These are phyloP conservation scores for Alethe diademata DNA, from an alignment of 2,113 vertebrate species.

Conservation along the genomic window DNA sequence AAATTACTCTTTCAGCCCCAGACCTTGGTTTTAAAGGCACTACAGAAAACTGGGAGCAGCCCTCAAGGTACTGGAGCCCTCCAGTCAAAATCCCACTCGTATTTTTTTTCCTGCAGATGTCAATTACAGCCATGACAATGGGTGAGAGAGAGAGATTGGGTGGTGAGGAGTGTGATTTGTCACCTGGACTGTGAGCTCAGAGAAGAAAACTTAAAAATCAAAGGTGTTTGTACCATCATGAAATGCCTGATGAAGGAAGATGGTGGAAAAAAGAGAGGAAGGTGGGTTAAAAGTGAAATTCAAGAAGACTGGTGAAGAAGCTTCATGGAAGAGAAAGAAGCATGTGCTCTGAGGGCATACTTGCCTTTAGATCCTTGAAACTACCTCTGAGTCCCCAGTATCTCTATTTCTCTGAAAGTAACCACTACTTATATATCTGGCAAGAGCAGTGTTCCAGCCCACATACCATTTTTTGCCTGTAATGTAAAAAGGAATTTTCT, in stretches of 20 bases:
- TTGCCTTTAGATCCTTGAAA: background rate
- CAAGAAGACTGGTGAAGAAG: background rate
- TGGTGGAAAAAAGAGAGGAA: background rate
- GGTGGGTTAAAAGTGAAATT: rapidly evolving
- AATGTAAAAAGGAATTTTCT: background rate
- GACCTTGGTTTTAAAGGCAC: background rate
- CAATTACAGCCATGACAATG: background rate
- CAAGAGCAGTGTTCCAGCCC: background rate
- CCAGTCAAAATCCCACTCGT: background rate
- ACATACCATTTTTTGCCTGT: rapidly evolving
- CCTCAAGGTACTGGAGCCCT: background rate
- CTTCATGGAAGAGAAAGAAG: background rate
- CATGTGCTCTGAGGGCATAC: background rate
- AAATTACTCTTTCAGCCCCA: background rate
- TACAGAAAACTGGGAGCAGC: background rate
- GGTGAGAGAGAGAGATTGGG: background rate
- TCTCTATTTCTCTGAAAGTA: background rate
- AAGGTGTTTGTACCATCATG: background rate
- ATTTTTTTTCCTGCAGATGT: background rate
- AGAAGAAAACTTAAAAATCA: background rate
- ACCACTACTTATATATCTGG: background rate
- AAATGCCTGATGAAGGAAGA: background rate
- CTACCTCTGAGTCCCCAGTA: background rate
- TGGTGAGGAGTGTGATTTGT: background rate
- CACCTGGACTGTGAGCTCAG: background rate